Conservation (phyloP, 2,888 invertebrate genomes). For the Lithophane leautieri region DNA sequence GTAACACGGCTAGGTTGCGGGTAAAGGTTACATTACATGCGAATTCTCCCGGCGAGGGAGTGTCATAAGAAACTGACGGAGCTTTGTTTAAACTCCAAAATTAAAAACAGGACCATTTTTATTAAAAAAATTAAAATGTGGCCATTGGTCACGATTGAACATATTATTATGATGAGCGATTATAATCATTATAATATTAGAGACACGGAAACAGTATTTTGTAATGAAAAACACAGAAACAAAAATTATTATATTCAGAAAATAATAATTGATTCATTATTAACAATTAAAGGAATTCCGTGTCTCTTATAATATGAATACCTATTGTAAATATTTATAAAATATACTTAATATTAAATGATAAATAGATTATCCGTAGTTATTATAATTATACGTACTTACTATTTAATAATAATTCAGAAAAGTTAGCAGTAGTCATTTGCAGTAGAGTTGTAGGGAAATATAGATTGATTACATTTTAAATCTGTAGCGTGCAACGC, state of each 20-base stretch:
- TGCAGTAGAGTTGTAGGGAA: conserved; percentile 48
- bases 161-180: neutral
- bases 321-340: conserved; percentile 56
- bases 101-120: too few relatives aligned
- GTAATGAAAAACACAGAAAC: neutral
- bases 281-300: neutral
- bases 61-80: too few relatives aligned
- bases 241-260: neutral
- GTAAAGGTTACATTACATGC: neutral
- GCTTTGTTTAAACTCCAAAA: neutral
- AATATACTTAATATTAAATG: conserved; percentile 40
- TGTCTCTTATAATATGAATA: neutral
- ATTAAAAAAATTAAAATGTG: neutral
- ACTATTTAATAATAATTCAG: conserved; percentile 34
- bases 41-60: neutral
- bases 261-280: neutral
- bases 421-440: conserved; percentile 40
- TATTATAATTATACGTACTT: conserved; percentile 34
- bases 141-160: neutral
- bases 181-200: neutral
- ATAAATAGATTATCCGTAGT: conserved; percentile 34
- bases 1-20: neutral
- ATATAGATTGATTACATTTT: conserved; percentile 51
- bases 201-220: neutral
- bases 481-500: conserved; percentile 62